phyloP scores from a whole-genome alignment of 2,113 vertebrate genomes.

The Boleophthalmus pectinirostris region DNA sequence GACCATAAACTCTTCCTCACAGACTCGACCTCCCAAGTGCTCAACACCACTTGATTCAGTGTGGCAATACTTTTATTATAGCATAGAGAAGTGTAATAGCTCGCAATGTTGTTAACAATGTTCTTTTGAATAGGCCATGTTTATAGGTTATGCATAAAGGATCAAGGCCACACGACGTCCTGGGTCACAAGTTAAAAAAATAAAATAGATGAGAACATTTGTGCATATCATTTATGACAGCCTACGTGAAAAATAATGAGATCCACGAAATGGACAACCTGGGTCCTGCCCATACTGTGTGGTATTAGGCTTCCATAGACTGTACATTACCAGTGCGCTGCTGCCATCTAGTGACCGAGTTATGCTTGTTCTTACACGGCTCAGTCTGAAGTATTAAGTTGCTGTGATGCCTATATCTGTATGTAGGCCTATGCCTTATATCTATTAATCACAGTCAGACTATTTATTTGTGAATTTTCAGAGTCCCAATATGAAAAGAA shows the following conservation, averaged over 20 bases:
- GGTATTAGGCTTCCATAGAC: too few species aligned
- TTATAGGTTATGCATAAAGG: not conserved
- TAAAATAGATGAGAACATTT: not conserved
- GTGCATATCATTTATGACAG: not conserved
- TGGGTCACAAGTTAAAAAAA: not conserved
- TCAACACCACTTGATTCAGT: not conserved
- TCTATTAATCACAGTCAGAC: not conserved
- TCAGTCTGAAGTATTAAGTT: too few species aligned
- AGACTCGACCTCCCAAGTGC: slow-evolving; percentile 34
- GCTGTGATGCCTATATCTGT: too few species aligned
- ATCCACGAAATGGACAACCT: not conserved
- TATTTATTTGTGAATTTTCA: not conserved
- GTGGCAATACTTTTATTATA: not conserved
- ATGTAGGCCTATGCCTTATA: too few species aligned
- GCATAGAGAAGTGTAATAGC: not conserved
- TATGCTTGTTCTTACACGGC: not conserved
- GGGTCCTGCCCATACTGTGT: not conserved
- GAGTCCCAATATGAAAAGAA: too few species aligned
- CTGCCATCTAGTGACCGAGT: slow-evolving; percentile 38
- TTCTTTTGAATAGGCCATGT: too few species aligned
- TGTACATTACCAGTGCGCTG: slow-evolving; percentile 6
- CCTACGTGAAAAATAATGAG: not conserved
- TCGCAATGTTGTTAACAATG: too few species aligned
- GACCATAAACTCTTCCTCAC: slow-evolving; percentile 15
- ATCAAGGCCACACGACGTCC: not conserved